Evolutionary conservation across 2,113 vertebrate species (phyloP).

Genomic region (Dasyurus viverrinus): DNA sequence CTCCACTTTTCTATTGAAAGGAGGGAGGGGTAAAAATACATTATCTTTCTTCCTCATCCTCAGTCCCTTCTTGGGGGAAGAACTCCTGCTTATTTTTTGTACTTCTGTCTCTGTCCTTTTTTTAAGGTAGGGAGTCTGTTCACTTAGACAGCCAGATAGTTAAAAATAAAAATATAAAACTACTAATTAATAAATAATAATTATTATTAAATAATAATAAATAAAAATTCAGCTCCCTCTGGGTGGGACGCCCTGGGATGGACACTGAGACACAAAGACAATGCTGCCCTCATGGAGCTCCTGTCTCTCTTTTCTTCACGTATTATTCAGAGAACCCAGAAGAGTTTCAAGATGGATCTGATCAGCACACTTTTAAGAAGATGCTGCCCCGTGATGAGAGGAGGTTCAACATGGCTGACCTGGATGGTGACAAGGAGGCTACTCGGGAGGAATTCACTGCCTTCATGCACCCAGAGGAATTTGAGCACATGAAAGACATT

Average conservation of each 20-base stretch:
- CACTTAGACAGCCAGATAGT: neutral
- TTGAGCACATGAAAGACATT: conserved; percentile 97
- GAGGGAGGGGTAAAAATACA: neutral
- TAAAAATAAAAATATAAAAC: neutral
- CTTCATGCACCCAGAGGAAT: conserved; percentile 98
- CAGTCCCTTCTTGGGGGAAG: neutral
- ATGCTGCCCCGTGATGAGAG: conserved; percentile 98
- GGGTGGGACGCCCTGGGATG: neutral
- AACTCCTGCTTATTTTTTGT: neutral
- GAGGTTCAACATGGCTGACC: conserved; percentile 92
- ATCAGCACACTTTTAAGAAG: conserved; percentile 97
- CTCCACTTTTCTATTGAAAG: neutral
- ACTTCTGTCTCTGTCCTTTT: neutral
- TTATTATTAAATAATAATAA: too few species aligned
- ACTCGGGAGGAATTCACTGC: conserved; percentile 96
- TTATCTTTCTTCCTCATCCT: neutral
- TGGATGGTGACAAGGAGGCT: conserved; percentile 88
- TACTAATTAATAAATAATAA: too few species aligned
- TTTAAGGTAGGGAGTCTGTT: neutral
- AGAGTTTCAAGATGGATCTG: conserved; percentile 93
- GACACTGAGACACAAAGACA: neutral
- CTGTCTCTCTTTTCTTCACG: neutral
- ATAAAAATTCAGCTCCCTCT: neutral
- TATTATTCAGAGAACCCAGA: conserved; percentile 89
- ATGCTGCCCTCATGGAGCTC: neutral